Base-by-base conservation (phyloP, 2,113 vertebrate genomes). In the Coptodon bakossiorum region DNA sequence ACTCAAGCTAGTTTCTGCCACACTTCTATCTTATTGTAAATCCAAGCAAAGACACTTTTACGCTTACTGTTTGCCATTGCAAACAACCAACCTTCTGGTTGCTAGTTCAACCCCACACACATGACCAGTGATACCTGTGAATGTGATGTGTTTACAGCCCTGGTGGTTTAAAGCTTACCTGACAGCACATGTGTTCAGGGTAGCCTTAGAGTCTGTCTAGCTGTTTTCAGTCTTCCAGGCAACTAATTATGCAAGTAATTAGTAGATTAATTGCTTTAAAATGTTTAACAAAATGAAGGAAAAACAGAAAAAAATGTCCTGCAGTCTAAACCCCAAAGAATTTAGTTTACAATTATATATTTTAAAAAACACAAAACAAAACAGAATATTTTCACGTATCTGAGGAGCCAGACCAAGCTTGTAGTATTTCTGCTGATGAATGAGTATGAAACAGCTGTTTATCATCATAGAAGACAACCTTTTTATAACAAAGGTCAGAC, bases 381-480 rank as follows among this genome's bases (percentile, higher is more conserved):
- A 0, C 43, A 3, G 14, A 76, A 76, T 48, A 48, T 76, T 76
- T 76, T 76, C 24, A 48, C 14, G 48, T 48, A 29, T 48, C 68
- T 14, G 9, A 50, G 24, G 71, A 48, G 24, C 43, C 66, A 45
- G 5, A 1, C 8, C 13, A 73, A 27, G 66, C 5, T 73, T n/a
- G 11, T 12, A 36, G 4, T n/a, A 13, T 63, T 71, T 71, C 36
- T 73, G 40, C 9, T 40, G 36, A 68, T 3, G 5, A 71, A 14
- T 14, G 19, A 43, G 3, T 6, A 14, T 1, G 7, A 24, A 71
- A 68, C 19, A 22, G 19, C n/a, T 40, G 34, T 22, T 68, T 68
- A 40, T 68, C 6, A 5, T 5, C 0, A 2, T 68, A 68, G 0
- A 40, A 68, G 10, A 40, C 19, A 0, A 38, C 22, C 36, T 0